phyloP scores from a whole-genome alignment of 2,797 vertebrate genomes.

The Pseudochaenichthys georgianus region DNA sequence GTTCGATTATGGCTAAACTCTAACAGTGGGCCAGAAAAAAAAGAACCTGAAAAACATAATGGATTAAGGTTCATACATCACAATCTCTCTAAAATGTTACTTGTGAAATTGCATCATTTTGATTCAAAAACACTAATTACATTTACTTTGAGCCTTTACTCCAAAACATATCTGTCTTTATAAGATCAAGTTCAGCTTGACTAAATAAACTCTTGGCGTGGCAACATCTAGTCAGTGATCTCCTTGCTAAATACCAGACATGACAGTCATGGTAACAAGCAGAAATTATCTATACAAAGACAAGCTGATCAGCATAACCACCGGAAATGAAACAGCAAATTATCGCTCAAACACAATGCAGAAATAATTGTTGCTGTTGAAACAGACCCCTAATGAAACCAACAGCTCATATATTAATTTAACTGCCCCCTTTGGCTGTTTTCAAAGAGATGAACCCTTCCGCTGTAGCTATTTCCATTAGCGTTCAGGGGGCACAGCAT shows the following conservation, averaged over 20 bases:
- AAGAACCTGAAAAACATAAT: conserved; percentile 21
- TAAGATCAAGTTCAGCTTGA: conserved; percentile 5
- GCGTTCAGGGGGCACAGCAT: not conserved
- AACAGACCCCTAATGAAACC: conserved; percentile 4
- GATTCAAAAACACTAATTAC: conserved; percentile 2
- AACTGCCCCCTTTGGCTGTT: conserved; percentile 10
- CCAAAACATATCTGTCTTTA: not conserved
- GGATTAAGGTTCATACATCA: conserved; percentile 25
- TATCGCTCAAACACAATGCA: conserved; percentile 17
- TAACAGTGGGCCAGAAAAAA: conserved; percentile 27
- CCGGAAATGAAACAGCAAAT: conserved; percentile 2
- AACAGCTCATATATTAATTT: conserved; percentile 6
- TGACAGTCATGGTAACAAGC: conserved; percentile 14
- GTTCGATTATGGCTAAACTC: conserved; percentile 47
- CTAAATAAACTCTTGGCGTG: conserved; percentile 15
- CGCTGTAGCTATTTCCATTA: conserved; percentile 15
- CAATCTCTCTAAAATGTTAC: conserved; percentile 10
- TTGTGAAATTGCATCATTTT: not conserved
- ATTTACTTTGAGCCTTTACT: conserved; percentile 12
- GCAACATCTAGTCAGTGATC: not conserved
- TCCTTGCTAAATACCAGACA: conserved; percentile 2
- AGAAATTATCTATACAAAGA: conserved; percentile 27
- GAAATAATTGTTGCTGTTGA: not conserved
- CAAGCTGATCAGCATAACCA: conserved; percentile 24
- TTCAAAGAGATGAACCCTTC: not conserved